These are phyloP conservation scores for Psilopogon haemacephalus DNA, from an alignment of 2,113 vertebrate species.

Conservation along the genomic window DNA sequence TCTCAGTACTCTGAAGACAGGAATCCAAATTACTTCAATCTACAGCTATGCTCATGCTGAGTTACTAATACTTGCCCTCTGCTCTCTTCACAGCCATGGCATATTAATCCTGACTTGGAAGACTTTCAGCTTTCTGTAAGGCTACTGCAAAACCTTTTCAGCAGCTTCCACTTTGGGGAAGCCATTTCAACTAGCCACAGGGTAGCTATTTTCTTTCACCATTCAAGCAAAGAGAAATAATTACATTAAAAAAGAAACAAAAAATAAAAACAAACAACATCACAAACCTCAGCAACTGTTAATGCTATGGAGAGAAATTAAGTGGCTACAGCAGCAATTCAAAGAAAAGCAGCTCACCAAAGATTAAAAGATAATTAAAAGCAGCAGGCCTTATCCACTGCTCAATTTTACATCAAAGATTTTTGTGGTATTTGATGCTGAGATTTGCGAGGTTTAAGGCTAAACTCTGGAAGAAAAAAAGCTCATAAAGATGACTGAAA, in stretches of 20 bases:
- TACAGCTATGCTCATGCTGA: background rate
- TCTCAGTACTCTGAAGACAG: background rate
- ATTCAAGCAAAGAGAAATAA: slow-evolving; percentile 1
- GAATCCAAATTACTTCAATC: background rate
- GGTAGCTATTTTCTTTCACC: background rate
- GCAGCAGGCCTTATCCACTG: background rate
- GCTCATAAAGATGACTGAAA: background rate
- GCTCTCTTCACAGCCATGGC: background rate
- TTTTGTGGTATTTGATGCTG: background rate
- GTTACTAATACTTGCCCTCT: background rate
- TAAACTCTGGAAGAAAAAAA: background rate
- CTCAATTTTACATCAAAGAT: background rate
- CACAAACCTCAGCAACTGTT: background rate
- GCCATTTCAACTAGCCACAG: background rate
- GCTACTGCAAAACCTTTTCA: background rate
- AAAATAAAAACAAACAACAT: background rate
- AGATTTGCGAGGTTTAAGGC: background rate
- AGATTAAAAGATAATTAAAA: slow-evolving; percentile 40
- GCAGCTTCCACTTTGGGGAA: background rate
- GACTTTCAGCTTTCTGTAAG: background rate
- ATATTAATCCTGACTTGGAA: slow-evolving; percentile 5
- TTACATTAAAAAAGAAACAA: background rate
- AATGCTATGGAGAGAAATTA: background rate
- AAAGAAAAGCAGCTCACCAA: background rate
- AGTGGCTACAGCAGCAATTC: background rate